Base-by-base conservation (phyloP, 2,888 invertebrate species). In the Metacarcinus magister region DNA sequence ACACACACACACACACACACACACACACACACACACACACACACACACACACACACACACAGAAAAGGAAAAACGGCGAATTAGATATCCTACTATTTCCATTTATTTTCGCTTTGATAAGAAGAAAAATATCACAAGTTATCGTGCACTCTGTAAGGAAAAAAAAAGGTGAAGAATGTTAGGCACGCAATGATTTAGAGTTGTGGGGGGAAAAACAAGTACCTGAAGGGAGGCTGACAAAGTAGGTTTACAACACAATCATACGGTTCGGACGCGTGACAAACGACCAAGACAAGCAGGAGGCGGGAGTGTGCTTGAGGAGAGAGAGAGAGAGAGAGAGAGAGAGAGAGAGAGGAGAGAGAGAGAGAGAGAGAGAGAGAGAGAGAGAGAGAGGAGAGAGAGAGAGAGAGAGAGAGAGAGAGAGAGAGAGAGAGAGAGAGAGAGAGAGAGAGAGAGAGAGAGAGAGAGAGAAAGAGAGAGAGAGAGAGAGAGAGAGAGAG, bases 311-410 rank as follows among this genome's bases (percentile, higher is more conserved):
- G 67, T 23, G 67, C 19, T 4, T 2, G 19, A 23, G 5, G 67
- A 67, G 67, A 67, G 67, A 67, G 67, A 67, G 67, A 67, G 67
- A 67, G 67, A 67, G 67, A 67, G 67, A 67, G 67, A 67, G 67
- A 67, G 67, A 67, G 67, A 67, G 67, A 67, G 67, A 67, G 67
- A 67, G 67, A 67, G 67, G 67, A 67, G 67, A 67, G 67, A 67
- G 67, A 67, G 67, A 67, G 67, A 67, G 67, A 67, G 67, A 67
- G 67, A 67, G 60, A 60, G 60, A 60, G 60, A 60, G 60, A 60
- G 60, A 60, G 60, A 60, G 60, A 60, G 60, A 60, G 60, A 60
- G 60, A 60, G 19, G 60, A 48, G 48, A 48, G 48, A 48, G 48
- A 48, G 48, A 48, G 13, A 8, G 13, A 48, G 48, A 48, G 48